Conservation (phyloP, 2,888 invertebrate species). For the Tiliacea citrago region DNA sequence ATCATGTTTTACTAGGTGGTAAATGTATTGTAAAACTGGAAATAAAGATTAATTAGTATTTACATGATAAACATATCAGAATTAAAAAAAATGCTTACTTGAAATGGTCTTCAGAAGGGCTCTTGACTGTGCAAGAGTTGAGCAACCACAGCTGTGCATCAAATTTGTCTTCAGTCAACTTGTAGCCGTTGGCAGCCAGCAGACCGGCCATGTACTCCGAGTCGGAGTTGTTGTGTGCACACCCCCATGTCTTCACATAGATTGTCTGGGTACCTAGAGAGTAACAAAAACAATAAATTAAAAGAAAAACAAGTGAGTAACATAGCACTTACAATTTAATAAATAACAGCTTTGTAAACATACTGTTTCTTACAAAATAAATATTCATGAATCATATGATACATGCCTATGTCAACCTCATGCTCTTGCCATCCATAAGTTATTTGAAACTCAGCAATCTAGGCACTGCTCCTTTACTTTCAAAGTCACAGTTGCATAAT, state of each 20-base stretch:
- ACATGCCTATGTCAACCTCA: background rate
- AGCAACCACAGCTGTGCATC: slow-evolving; percentile 98
- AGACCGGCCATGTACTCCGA: slow-evolving; percentile 99
- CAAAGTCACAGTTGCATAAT: background rate
- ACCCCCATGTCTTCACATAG: slow-evolving; percentile 99
- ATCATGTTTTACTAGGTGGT: no score
- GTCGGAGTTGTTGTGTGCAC: slow-evolving; percentile 99
- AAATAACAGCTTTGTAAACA: slow-evolving; percentile 17
- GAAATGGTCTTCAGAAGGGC: slow-evolving; percentile 98
- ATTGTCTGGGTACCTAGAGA: slow-evolving; percentile 94
- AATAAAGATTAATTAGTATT: no score
- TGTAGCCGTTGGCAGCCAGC: slow-evolving; percentile 96
- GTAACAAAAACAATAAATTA: background rate
- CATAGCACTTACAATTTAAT: background rate
- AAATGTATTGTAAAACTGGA: no score
- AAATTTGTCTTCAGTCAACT: slow-evolving; percentile 94
- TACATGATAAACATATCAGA: background rate
- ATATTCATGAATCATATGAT: background rate
- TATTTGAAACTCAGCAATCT: background rate
- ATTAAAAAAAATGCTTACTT: slow-evolving; percentile 83
- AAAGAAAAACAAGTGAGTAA: background rate
- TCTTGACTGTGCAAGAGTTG: slow-evolving; percentile 99
- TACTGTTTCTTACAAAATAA: background rate
- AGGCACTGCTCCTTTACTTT: background rate
- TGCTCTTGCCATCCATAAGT: background rate